phyloP scores from a whole-genome alignment of 2,113 vertebrate genomes.

The Morone saxatilis region DNA sequence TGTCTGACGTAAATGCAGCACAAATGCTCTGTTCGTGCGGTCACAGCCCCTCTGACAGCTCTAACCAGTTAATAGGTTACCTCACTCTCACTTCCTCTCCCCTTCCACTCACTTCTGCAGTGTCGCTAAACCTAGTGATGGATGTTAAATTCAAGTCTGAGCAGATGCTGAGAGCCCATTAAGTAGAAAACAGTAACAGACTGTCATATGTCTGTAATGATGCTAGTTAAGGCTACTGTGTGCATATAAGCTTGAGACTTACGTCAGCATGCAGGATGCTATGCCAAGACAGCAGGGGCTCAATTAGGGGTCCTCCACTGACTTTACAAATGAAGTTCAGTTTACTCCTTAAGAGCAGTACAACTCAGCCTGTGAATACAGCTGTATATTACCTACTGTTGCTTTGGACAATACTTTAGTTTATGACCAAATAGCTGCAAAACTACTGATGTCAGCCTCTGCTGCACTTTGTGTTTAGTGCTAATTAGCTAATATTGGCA shows the following conservation, averaged over 20 bases:
- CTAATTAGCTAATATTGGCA: background rate
- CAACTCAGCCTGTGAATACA: background rate
- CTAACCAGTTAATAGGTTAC: conserved; percentile 74
- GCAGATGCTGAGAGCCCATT: conserved; percentile 46
- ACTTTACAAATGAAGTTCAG: background rate
- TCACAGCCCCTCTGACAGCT: conserved; percentile 73
- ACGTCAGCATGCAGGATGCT: background rate
- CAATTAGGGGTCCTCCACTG: background rate
- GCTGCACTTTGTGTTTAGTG: background rate
- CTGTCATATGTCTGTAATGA: conserved; percentile 44
- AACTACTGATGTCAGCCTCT: background rate
- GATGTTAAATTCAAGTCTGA: conserved; percentile 29
- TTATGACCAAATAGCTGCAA: background rate
- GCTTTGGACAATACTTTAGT: background rate
- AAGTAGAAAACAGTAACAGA: conserved; percentile 35
- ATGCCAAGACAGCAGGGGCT: conserved; percentile 10
- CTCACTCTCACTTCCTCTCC: conserved; percentile 63
- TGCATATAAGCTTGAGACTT: background rate
- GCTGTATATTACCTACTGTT: background rate
- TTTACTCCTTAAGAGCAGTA: background rate
- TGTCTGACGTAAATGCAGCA: conserved; percentile 83
- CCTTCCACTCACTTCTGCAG: conserved; percentile 31
- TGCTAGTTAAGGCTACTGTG: conserved; percentile 29
- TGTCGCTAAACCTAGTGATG: conserved; percentile 34
- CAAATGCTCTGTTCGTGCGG: conserved; percentile 75